Base-by-base conservation (phyloP, 64 coral and sea anemone species). In the Dendronephthya gigantea region DNA sequence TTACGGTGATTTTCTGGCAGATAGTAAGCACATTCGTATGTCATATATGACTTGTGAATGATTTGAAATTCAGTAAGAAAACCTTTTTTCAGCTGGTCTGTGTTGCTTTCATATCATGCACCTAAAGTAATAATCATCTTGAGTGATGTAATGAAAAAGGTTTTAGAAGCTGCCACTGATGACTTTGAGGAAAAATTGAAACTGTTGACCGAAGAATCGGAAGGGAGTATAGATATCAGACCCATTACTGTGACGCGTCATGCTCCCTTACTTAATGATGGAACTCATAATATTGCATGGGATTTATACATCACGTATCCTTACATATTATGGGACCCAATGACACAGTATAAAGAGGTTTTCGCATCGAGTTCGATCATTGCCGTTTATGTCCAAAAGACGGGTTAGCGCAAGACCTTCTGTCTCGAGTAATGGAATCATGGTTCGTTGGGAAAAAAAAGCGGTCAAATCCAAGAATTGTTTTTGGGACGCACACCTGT, bases 231-330 rank as follows among this genome's bases (percentile, higher is more conserved):
- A 74, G 13, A 74, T 25, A 16, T 74, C 9, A 28, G n/a, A 30
- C 1, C 68, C 22, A 74, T 74, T 11, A 74, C 68, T 19, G 25
- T 74, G 13, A 35, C 32, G 30, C n/a, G 30, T 30, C 68, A 74
- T 30, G 68, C 10, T 11, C 25, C 11, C n/a, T n/a, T 12, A 74
- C 22, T 74, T 35, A 74, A 74, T 74, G 32, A 74, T 35, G 68
- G 32, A 74, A 25, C 0, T 12, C 68, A 74, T 74, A 30, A 12
- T 22, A 12, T 52, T 8, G 41, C 45, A 19, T 89, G 82, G 88
- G 75, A 89, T 75, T 84, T 79, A 33, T 89, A 89, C 35, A 28
- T 89, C 58, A 30, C 51, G 82, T 89, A 89, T 89, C 88, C 82
- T 22, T 89, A 83, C 48, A 83, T 89, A 83, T 81, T 89, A 30